These are phyloP conservation scores for Perodicticus potto DNA, from an alignment of 2,797 vertebrate genomes.

Conservation along the genomic window DNA sequence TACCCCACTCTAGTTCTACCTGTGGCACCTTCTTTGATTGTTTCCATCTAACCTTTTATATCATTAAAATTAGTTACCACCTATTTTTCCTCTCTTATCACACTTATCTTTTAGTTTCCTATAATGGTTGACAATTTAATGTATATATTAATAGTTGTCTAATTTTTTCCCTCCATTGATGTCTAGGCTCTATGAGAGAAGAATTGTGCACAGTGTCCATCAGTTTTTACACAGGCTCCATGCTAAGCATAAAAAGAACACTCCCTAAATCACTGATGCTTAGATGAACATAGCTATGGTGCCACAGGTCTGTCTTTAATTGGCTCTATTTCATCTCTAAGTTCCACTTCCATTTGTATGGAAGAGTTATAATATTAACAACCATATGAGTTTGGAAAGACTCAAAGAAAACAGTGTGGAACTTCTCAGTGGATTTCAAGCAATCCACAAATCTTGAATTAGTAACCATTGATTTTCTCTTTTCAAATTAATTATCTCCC, in stretches of 20 bases:
- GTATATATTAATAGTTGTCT: not conserved
- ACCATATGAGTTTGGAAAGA: not conserved
- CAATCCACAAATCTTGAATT: not conserved
- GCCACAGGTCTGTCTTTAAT: not conserved
- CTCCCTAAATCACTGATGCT: not conserved
- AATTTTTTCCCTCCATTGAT: not conserved
- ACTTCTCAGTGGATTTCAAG: not conserved
- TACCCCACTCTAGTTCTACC: rapidly evolving
- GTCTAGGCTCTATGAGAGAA: not conserved
- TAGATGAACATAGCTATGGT: not conserved
- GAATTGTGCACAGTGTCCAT: not conserved
- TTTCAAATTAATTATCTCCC: not conserved
- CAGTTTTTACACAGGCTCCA: not conserved
- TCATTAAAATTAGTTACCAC: not conserved
- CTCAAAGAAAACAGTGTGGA: not conserved
- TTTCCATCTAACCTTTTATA: not conserved
- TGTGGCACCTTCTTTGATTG: not conserved
- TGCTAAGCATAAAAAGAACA: not conserved
- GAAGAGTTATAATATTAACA: not conserved
- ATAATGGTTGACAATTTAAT: not conserved
- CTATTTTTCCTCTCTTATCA: not conserved
- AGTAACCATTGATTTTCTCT: not conserved
- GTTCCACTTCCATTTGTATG: not conserved
- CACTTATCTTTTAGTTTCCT: not conserved
- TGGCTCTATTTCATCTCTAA: not conserved